A percentile compares a stretch with the other conserved stretches of the same genome.
These are phyloP conservation scores for Pelusios castaneus DNA, from an alignment of 2,113 vertebrate species.

Conservation along the genomic window DNA sequence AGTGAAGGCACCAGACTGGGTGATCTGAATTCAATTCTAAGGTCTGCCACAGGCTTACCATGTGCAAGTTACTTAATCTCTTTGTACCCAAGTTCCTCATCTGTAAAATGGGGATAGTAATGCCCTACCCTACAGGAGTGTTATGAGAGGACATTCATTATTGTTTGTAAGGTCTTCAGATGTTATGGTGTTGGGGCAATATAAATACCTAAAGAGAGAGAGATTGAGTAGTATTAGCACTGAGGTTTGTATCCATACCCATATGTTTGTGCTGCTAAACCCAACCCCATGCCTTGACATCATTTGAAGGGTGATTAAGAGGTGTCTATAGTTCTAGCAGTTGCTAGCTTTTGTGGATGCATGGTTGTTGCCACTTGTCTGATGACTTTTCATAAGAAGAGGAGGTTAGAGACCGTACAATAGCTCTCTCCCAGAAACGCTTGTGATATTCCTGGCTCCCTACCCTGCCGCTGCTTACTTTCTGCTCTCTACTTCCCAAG, in stretches of 20 bases:
- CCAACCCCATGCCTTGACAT: not conserved
- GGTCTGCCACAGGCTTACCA: fast-evolving
- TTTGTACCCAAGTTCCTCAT: fast-evolving
- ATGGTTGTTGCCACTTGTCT: not conserved
- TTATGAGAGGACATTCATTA: not conserved
- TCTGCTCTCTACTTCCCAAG: not conserved
- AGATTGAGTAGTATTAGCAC: not conserved
- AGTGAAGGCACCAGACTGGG: not conserved
- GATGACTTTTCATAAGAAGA: not conserved
- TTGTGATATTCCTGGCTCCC: not conserved
- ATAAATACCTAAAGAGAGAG: not conserved
- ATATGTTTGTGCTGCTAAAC: not conserved
- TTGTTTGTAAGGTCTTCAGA: not conserved
- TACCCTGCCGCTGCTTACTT: not conserved
- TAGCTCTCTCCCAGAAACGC: not conserved
- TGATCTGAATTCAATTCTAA: not conserved
- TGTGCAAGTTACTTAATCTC: not conserved
- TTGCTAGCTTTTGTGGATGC: not conserved
- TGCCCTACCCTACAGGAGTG: not conserved
- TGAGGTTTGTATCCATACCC: not conserved
- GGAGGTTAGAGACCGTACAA: not conserved
- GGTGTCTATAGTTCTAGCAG: not conserved
- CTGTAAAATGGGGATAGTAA: not conserved
- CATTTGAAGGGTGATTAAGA: not conserved
- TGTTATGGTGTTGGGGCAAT: not conserved